Percentiles rank a stretch among this genome's conserved stretches.
These are phyloP conservation scores for Drosophila ezoana DNA, from an alignment of 2,888 invertebrate species.

Conservation along the genomic window DNA sequence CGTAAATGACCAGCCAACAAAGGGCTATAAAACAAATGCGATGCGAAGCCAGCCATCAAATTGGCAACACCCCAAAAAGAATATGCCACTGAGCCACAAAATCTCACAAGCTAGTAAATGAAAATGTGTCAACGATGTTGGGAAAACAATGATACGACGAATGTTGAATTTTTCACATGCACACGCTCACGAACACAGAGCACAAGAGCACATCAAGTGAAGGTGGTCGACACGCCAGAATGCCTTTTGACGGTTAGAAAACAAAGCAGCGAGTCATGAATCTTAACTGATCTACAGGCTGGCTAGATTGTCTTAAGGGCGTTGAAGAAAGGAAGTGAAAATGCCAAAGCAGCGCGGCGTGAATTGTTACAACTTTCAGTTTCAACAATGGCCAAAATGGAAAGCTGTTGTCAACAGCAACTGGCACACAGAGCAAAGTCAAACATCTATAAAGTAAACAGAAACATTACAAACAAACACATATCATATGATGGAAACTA, in stretches of 20 bases:
- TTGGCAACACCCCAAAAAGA: constrained; percentile 34
- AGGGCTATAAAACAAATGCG: constrained; percentile 61
- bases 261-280: constrained; percentile 47
- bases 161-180: constrained; percentile 29
- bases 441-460: constrained; percentile 26
- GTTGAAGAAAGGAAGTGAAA: constrained; percentile 67
- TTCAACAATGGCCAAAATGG: constrained; percentile 71
- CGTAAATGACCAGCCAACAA: constrained; percentile 34
- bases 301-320: constrained; percentile 42
- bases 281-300: constrained; percentile 46
- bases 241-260: constrained; percentile 35
- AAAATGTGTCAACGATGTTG: constrained; percentile 48
- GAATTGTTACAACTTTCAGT: constrained; percentile 64
- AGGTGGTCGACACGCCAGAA: constrained; percentile 65
- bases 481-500: constrained; percentile 2
- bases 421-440: constrained; percentile 37
- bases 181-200: background rate
- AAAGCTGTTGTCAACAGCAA: constrained; percentile 64
- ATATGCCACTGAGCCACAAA: constrained; percentile 35
- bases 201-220: constrained; percentile 38
- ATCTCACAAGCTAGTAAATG: constrained; percentile 26
- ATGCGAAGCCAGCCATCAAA: constrained; percentile 24
- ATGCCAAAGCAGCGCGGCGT: constrained; percentile 49
- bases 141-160: constrained; percentile 50
- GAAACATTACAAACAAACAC: constrained; percentile 35